A percentile compares a stretch with the other conserved stretches of the same genome.
These are phyloP conservation scores for Resseliella maxima DNA, from an alignment of 2,888 invertebrate genomes.

Conservation along the genomic window DNA sequence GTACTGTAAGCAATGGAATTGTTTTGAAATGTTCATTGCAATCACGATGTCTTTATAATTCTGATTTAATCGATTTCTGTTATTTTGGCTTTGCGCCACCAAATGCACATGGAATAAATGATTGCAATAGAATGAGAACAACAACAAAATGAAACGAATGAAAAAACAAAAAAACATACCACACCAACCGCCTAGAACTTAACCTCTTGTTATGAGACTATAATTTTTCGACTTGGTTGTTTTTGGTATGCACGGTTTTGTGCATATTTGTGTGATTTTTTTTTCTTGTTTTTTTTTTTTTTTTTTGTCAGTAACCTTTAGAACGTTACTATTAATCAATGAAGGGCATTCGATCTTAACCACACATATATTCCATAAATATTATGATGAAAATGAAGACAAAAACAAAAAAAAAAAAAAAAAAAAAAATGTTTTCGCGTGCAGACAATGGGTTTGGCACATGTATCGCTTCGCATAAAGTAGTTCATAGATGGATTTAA, in stretches of 20 bases:
- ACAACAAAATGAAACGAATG: neutral
- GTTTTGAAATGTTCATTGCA: conserved; percentile 13
- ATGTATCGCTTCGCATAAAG: conserved; percentile 8
- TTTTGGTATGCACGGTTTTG: neutral
- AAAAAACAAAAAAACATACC: neutral
- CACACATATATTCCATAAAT: neutral
- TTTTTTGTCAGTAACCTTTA: neutral
- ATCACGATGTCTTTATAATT: conserved; percentile 45
- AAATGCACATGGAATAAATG: neutral
- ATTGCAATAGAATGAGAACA: neutral
- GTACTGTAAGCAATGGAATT: neutral
- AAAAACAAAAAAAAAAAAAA: no score
- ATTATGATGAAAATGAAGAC: conserved; percentile 8
- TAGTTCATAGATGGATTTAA: conserved; percentile 22
- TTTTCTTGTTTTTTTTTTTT: neutral
- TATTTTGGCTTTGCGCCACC: conserved; percentile 19
- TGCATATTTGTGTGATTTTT: neutral
- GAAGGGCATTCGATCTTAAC: conserved; percentile 17
- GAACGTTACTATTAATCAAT: conserved; percentile 44
- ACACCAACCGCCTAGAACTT: neutral
- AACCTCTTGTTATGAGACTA: conserved; percentile 48
- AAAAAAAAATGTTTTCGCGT: neutral
- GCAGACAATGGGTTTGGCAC: conserved; percentile 53
- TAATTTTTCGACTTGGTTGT: conserved; percentile 3
- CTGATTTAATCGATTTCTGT: neutral